A percentile compares a stretch with the other conserved stretches of the same genome.
These are phyloP conservation scores for Chrysolina haemoptera DNA, from an alignment of 2,888 invertebrate genomes.

Conservation along the genomic window DNA sequence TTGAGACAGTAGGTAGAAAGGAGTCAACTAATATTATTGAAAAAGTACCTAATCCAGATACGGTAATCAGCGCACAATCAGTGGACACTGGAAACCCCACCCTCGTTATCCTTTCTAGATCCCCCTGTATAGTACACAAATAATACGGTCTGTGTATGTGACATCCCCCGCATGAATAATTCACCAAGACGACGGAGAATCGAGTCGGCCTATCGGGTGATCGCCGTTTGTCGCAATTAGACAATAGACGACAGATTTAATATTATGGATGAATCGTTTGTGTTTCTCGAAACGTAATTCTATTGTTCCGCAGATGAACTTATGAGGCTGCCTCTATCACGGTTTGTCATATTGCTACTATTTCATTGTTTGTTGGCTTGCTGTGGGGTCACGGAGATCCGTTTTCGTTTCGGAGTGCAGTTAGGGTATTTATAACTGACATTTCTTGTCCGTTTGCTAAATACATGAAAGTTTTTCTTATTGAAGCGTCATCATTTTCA, in stretches of 20 bases:
- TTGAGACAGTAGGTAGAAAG: too few relatives aligned
- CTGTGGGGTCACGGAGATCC: not conserved
- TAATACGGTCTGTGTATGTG: conserved; percentile 14
- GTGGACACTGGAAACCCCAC: not conserved
- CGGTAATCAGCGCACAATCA: too few relatives aligned
- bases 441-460: too few relatives aligned
- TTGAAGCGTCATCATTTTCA: too few relatives aligned
- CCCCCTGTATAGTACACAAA: conserved; percentile 20
- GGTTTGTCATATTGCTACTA: conserved; percentile 20
- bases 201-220: conserved; percentile 57
- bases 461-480: too few relatives aligned
- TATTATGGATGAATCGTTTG: conserved; percentile 67
- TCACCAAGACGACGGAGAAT: conserved; percentile 38
- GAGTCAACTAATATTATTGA: too few relatives aligned
- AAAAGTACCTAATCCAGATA: too few relatives aligned
- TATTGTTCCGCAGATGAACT: conserved; percentile 66
- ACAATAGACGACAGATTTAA: conserved; percentile 67
- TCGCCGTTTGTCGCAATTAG: conserved; percentile 67
- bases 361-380: conserved; percentile 1
- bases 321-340: conserved; percentile 66
- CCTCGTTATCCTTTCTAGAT: not conserved
- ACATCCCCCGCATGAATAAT: conserved; percentile 38
- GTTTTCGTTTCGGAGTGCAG: not conserved
- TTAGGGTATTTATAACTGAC: too few relatives aligned
- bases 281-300: conserved; percentile 66